Evolutionary conservation across 2,797 vertebrate genomes (phyloP).

Genomic region (Enteromius afrohamiltoni): DNA sequence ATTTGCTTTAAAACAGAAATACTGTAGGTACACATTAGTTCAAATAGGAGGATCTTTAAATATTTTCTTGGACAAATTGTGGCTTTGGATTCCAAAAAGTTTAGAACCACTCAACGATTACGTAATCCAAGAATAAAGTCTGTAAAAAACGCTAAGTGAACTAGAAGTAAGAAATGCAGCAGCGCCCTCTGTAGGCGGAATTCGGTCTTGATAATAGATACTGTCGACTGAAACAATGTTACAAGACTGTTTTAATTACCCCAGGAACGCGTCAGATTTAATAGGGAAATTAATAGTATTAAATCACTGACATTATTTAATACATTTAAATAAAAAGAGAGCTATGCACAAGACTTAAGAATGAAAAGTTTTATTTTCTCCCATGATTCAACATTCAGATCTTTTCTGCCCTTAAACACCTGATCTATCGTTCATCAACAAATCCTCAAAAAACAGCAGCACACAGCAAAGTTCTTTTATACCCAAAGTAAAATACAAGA

Average conservation of each 20-base stretch:
- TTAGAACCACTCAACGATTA: not conserved
- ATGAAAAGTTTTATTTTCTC: conserved; percentile 66
- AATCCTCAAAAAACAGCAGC: conserved; percentile 60
- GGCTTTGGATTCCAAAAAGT: not conserved
- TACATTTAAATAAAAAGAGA: not conserved
- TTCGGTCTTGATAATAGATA: not conserved
- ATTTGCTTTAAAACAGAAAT: not conserved
- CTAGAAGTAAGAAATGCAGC: not conserved
- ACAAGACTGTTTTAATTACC: not conserved
- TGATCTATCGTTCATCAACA: conserved; percentile 67
- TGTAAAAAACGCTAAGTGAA: not conserved
- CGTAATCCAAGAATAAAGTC: not conserved
- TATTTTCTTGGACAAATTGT: not conserved
- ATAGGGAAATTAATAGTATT: too few relatives aligned
- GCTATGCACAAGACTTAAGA: conserved; percentile 42
- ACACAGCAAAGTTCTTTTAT: conserved; percentile 66
- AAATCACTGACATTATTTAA: not conserved
- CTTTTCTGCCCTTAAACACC: conserved; percentile 64
- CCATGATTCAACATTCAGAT: conserved; percentile 68
- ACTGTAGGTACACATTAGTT: not conserved
- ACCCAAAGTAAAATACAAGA: conserved; percentile 69
- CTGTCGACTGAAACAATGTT: not conserved
- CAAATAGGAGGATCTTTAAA: not conserved
- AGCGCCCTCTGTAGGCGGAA: conserved; percentile 26
- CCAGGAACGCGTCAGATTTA: not conserved